Evolutionary conservation across 2,113 vertebrate genomes (phyloP).

Genomic region (Sisor rabdophorus): DNA sequence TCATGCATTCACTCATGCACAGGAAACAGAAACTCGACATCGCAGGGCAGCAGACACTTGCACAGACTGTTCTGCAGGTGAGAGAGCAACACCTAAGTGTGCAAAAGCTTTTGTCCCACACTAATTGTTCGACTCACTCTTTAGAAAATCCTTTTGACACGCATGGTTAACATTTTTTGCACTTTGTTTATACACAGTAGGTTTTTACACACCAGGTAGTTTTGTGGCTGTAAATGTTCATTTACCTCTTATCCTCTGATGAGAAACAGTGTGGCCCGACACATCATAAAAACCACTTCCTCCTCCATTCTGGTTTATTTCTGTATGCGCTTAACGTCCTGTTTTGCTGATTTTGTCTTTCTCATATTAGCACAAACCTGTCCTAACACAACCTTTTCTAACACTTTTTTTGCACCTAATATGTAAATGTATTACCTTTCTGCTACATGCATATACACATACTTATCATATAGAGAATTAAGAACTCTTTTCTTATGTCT

Average conservation of each 20-base stretch:
- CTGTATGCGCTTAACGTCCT: conserved; percentile 40
- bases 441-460: neutral
- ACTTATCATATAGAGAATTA: neutral
- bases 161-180: neutral
- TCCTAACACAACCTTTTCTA: neutral
- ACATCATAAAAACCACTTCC: conserved; percentile 65
- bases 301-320: conserved; percentile 45
- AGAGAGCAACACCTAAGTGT: conserved; percentile 13
- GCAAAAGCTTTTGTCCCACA: neutral
- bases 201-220: neutral
- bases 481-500: neutral
- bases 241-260: conserved; percentile 26
- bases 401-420: neutral
- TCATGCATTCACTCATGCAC: neutral
- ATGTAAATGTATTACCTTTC: neutral
- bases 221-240: neutral
- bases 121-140: neutral
- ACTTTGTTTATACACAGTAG: neutral
- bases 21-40: conserved; percentile 1
- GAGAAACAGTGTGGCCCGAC: conserved; percentile 45
- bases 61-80: conserved; percentile 54
- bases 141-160: neutral
- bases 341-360: conserved; percentile 39
- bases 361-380: conserved; percentile 34
- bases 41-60: neutral